Base-by-base conservation (phyloP, 2,888 invertebrate genomes). In the Eustalomyia histrio region DNA sequence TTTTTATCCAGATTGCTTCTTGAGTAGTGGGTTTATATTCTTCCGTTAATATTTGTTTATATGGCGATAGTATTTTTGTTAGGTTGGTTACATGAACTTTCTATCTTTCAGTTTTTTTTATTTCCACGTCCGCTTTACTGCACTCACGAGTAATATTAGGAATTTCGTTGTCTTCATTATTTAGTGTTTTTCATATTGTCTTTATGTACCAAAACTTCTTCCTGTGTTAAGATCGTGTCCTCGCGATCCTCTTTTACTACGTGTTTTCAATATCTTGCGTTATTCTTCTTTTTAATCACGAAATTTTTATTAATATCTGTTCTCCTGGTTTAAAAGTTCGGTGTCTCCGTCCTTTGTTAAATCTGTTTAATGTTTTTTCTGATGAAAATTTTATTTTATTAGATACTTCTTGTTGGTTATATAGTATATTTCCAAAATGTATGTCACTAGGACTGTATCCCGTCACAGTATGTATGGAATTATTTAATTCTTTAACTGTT, bases 61-160 rank as follows among this genome's bases (percentile, higher is more conserved):
- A 65, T 57, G 68, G 57, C 47, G 29, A 21, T 8, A 47, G 10
- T 58, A 68, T 47, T 68, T 24, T 68, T 33, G 57, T 73, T n/a
- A 73, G 8, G n/a, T 73, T 58, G 2, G 64, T 64, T 2, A 63
- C 43, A 33, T 73, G 47, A 6, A 47, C n/a, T 47, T 47, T n/a
- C 47, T 47, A n/a, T 47, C 47, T 47, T 47, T n/a, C 47, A 47
- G 47, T 47, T 3, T 47, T 47, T 47, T n/a, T 47, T 55, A 12
- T 47, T 47, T 47, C n/a, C n/a, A 47, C 47, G n/a, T 47, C n/a
- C 47, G 47, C 47, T 12, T 47, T 8, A 47, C 9, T 12, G 47
- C 47, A 47, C 9, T 47, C 9, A 47, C 47, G 47, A 47, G 47
- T 47, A 47, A n/a, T 8, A 9, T 47, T 47, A 47, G 47, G 47